These are phyloP conservation scores for Ganaspis brasiliensis DNA, from an alignment of 2,888 invertebrate genomes.

Conservation along the genomic window DNA sequence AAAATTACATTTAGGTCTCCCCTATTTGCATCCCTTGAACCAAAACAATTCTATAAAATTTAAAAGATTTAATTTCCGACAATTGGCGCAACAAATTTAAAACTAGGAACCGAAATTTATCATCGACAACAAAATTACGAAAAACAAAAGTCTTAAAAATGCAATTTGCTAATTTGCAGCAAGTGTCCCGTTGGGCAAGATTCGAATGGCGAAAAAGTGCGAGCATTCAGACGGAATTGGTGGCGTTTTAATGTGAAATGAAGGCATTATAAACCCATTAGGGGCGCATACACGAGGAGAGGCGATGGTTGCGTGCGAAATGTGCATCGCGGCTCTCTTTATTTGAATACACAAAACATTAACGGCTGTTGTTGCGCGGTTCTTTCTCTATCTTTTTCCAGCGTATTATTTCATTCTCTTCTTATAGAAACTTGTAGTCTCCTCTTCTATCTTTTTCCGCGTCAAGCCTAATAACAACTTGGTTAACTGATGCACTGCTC, in stretches of 20 bases:
- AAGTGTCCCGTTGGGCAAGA: constrained; percentile 32
- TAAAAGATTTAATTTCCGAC: too few relatives aligned
- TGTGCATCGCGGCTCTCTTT: constrained; percentile 71
- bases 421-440: background rate
- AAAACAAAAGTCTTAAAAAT: constrained; percentile 11
- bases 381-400: constrained; percentile 32
- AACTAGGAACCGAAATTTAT: background rate
- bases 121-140: background rate
- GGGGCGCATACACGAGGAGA: constrained; percentile 58
- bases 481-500: constrained; percentile 68
- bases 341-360: constrained; percentile 79
- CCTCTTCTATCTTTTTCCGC: constrained; percentile 45
- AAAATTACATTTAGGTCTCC: too few relatives aligned
- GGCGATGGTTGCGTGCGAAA: constrained; percentile 72
- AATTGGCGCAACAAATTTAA: too few relatives aligned
- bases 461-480: constrained; percentile 73
- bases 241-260: constrained; percentile 75
- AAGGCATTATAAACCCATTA: constrained; percentile 80
- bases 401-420: constrained; percentile 35
- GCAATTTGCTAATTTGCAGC: constrained; percentile 1
- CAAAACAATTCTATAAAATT: too few relatives aligned
- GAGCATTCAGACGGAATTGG: constrained; percentile 39
- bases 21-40: too few relatives aligned
- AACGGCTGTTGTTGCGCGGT: constrained; percentile 65
- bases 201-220: constrained; percentile 35